A percentile compares a stretch with the other conserved stretches of the same genome.
These are phyloP conservation scores for Darwinula stevensoni DNA, from an alignment of 2,888 invertebrate species.

Conservation along the genomic window DNA sequence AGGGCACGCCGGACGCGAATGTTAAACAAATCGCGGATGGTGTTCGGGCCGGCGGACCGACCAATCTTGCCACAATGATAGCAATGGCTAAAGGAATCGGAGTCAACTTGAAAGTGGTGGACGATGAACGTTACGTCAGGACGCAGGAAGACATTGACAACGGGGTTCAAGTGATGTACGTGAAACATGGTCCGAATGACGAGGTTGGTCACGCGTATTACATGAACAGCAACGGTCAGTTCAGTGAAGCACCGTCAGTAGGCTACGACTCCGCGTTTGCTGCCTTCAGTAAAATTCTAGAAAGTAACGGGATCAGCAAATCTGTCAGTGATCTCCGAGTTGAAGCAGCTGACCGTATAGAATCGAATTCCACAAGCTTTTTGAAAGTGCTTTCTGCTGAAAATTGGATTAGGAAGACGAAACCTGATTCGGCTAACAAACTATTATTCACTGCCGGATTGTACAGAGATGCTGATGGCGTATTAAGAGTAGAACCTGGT, in stretches of 20 bases:
- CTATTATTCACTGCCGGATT: neutral
- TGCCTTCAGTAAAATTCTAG: conserved; percentile 1
- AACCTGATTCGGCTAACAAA: conserved; percentile 1
- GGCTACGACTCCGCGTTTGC: neutral
- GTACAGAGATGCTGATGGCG: conserved; percentile 2
- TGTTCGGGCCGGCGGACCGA: neutral
- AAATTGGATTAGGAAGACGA: conserved; percentile 1
- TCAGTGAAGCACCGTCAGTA: neutral
- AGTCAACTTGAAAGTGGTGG: conserved; percentile 1
- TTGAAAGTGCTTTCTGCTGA: neutral
- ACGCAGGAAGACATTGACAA: neutral
- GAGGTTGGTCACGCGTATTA: conserved; percentile 1
- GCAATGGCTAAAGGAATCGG: neutral
- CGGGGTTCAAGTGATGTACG: conserved; percentile 1
- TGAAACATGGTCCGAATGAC: neutral
- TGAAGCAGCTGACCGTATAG: conserved; percentile 2
- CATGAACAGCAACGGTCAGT: conserved; percentile 1
- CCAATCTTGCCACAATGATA: neutral
- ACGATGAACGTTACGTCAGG: neutral
- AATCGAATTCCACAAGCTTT: conserved; percentile 1
- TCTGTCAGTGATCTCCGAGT: neutral
- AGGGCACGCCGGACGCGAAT: neutral
- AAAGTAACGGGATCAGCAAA: conserved; percentile 1
- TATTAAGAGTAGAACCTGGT: neutral
- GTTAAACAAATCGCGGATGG: neutral